Evolutionary conservation across 1,140 invertebrate species (phyloP).

Genomic region (Asobara japonica): DNA sequence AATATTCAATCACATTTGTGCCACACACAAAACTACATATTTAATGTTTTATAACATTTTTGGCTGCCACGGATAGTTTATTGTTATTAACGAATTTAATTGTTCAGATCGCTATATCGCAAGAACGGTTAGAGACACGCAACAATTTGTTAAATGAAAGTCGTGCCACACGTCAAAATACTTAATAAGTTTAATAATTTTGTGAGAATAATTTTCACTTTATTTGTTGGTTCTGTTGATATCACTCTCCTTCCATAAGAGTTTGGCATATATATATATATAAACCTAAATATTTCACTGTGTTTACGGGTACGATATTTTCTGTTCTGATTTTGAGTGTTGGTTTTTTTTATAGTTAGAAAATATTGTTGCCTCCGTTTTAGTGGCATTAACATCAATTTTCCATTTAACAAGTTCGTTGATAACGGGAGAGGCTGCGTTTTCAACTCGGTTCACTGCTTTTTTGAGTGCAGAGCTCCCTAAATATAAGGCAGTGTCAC

Average conservation of each 20-base stretch:
- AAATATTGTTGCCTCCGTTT: conserved; percentile 36
- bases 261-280: neutral
- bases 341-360: neutral
- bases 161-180: no score
- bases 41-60: no score
- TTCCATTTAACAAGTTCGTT: conserved; percentile 44
- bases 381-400: conserved; percentile 45
- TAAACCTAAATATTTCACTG: neutral
- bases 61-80: no score
- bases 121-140: no score
- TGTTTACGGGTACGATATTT: neutral
- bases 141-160: no score
- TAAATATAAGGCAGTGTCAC: conserved; percentile 36
- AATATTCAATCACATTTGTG: no score
- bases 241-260: neutral
- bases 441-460: conserved; percentile 35
- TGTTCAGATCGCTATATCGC: no score
- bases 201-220: neutral
- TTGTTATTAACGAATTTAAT: no score
- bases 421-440: conserved; percentile 28
- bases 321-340: neutral
- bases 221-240: neutral
- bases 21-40: no score
- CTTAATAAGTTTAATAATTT: conserved; percentile 8
- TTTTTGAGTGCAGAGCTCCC: neutral